These are phyloP conservation scores for Malurus melanocephalus DNA, from an alignment of 2,113 vertebrate species.

Conservation along the genomic window DNA sequence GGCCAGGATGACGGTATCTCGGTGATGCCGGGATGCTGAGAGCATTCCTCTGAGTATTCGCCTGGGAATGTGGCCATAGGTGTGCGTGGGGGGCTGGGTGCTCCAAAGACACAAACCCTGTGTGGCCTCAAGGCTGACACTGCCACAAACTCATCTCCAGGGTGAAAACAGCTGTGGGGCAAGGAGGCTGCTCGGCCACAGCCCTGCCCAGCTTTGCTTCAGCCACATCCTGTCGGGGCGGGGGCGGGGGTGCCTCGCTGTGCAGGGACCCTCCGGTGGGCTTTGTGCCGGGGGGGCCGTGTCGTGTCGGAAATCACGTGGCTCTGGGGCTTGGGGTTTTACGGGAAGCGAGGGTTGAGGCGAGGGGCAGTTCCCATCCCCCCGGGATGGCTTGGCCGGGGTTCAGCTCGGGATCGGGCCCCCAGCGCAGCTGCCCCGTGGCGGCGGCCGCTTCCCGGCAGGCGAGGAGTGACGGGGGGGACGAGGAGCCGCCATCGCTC, in stretches of 20 bases:
- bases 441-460: neutral
- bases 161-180: accelerated
- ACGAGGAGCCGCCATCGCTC: neutral
- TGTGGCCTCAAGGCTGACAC: neutral
- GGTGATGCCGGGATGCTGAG: neutral
- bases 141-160: neutral
- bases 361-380: neutral
- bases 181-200: neutral
- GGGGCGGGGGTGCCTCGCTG: neutral
- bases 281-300: neutral
- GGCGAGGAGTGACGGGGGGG: neutral
- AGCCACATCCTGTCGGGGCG: neutral
- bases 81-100: accelerated
- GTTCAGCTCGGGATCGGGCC: neutral
- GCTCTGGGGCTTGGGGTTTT: neutral
- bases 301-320: neutral
- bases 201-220: neutral
- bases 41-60: neutral
- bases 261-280: neutral
- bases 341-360: neutral
- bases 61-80: neutral
- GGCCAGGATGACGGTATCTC: neutral
- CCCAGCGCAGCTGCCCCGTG: neutral
- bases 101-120: neutral
- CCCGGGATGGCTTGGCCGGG: neutral